phyloP scores from a whole-genome alignment of 2,797 vertebrate genomes.

The Argyrosomus regius region DNA sequence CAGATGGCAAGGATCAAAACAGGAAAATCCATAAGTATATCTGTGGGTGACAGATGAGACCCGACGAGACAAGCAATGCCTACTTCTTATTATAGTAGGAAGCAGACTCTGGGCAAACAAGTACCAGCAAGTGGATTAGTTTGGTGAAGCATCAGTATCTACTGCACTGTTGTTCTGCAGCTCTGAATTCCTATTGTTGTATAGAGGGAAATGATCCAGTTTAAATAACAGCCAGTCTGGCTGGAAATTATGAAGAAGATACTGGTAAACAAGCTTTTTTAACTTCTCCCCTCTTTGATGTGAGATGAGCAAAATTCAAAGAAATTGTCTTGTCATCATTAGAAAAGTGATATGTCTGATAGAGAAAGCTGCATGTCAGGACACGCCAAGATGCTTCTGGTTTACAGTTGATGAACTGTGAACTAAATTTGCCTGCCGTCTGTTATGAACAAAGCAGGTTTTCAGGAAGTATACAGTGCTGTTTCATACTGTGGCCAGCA shows the following conservation, averaged over 20 bases:
- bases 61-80: slow-evolving; percentile 57
- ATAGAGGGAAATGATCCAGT: slow-evolving; percentile 43
- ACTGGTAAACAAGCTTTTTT: slow-evolving; percentile 46
- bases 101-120: slow-evolving; percentile 71
- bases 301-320: slow-evolving; percentile 22
- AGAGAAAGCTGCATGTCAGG: slow-evolving; percentile 32
- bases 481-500: background rate
- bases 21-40: slow-evolving; percentile 78
- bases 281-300: slow-evolving; percentile 40
- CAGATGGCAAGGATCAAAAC: slow-evolving; percentile 82
- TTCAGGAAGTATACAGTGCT: background rate
- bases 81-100: slow-evolving; percentile 71
- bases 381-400: slow-evolving; percentile 11
- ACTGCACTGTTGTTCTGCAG: slow-evolving; percentile 30
- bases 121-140: slow-evolving; percentile 76
- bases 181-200: slow-evolving; percentile 56
- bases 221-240: slow-evolving; percentile 53
- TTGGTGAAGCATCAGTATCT: slow-evolving; percentile 60
- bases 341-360: slow-evolving; percentile 33
- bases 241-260: slow-evolving; percentile 44
- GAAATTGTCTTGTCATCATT: slow-evolving; percentile 9
- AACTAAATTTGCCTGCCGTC: slow-evolving; percentile 1
- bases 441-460: slow-evolving; percentile 19
- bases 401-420: slow-evolving; percentile 27
- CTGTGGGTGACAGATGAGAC: slow-evolving; percentile 80